Evolutionary conservation across 2,888 invertebrate genomes (phyloP).

Genomic region (Morpho achilles): DNA sequence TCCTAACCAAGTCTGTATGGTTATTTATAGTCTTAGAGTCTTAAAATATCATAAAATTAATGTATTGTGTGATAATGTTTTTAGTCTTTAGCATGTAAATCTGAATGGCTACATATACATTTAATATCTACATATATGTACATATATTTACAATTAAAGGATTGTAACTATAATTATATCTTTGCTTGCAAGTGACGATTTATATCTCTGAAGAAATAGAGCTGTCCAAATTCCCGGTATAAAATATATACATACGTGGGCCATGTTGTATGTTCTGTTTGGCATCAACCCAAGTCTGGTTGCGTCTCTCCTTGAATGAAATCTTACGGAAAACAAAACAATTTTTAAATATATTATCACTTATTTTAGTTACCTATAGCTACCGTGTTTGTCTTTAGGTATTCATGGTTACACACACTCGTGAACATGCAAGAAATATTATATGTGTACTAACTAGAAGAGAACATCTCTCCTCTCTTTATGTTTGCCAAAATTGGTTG

Average conservation of each 20-base stretch:
- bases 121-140: neutral
- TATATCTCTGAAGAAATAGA: slow-evolving; percentile 18
- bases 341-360: slow-evolving; percentile 39
- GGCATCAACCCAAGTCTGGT: slow-evolving; percentile 54
- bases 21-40: too few relatives aligned
- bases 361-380: slow-evolving; percentile 11
- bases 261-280: slow-evolving; percentile 41
- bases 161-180: slow-evolving; percentile 7
- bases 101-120: too few relatives aligned
- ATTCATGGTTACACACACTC: slow-evolving; percentile 3
- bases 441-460: neutral
- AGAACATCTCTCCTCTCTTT: neutral
- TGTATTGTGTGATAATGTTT: too few relatives aligned
- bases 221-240: slow-evolving; percentile 24
- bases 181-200: slow-evolving; percentile 7
- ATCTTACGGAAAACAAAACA: slow-evolving; percentile 39
- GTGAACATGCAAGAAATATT: slow-evolving; percentile 6
- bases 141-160: slow-evolving; percentile 3
- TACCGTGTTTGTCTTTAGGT: slow-evolving; percentile 6
- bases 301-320: slow-evolving; percentile 46
- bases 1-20: too few relatives aligned
- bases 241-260: slow-evolving; percentile 19
- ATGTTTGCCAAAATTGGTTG: slow-evolving; percentile 62
- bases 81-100: neutral
- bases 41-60: too few relatives aligned